Percentiles rank a stretch among this genome's conserved stretches.
These are phyloP conservation scores for Sinocyclocheilus anophthalmus DNA, from an alignment of 2,113 vertebrate species.

Conservation along the genomic window DNA sequence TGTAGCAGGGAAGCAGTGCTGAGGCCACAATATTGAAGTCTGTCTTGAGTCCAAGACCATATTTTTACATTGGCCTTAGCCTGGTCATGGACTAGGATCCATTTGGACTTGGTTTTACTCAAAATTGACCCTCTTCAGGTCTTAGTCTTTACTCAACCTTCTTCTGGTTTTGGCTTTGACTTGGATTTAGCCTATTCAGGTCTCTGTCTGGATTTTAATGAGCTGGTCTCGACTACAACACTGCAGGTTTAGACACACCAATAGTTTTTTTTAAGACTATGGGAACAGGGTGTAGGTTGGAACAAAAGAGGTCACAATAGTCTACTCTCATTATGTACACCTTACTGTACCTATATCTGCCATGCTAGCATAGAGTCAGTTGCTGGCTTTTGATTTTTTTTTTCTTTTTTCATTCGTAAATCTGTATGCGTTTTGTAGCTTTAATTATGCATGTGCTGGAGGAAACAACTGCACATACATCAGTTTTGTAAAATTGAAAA, in stretches of 20 bases:
- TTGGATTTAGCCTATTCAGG: not conserved
- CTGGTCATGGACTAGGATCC: not conserved
- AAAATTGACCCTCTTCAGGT: not conserved
- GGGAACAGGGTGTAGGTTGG: not conserved
- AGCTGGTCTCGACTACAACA: not conserved
- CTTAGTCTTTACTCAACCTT: not conserved
- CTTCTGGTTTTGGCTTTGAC: not conserved
- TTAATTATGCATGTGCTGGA: conserved; percentile 27
- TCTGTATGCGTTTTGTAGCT: conserved; percentile 14
- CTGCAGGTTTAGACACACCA: not conserved
- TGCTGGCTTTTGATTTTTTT: not conserved
- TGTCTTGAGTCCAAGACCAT: not conserved
- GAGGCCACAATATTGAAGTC: not conserved
- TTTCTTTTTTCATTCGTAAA: not conserved
- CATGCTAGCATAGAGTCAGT: not conserved
- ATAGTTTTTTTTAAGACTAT: not conserved
- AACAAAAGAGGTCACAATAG: conserved; percentile 4
- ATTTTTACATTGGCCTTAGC: not conserved
- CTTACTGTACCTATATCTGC: not conserved
- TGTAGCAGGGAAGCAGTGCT: too few relatives aligned
- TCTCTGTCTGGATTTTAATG: not conserved
- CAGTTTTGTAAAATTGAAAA: conserved; percentile 34
- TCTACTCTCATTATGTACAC: not conserved
- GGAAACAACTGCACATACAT: conserved; percentile 20
- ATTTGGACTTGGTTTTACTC: not conserved